These are phyloP conservation scores for Lepidurus arcticus DNA, from an alignment of 1,140 invertebrate species.

Conservation along the genomic window DNA sequence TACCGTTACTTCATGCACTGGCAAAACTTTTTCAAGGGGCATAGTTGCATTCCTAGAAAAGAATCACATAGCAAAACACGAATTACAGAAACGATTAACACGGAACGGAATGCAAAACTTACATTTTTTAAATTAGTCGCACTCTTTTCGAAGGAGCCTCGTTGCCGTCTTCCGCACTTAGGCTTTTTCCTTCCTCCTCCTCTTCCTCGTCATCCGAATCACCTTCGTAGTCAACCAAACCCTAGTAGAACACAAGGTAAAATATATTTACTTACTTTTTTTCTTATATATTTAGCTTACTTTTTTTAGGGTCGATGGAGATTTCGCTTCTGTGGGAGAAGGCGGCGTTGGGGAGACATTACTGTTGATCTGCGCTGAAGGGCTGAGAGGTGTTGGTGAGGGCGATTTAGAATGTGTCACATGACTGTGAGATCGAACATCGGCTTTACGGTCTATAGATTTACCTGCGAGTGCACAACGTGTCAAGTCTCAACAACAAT, in stretches of 20 bases:
- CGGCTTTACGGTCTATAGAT: constrained; percentile 24
- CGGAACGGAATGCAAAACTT: not conserved
- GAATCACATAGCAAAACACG: not conserved
- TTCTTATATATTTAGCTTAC: constrained; percentile 24
- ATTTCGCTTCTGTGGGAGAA: constrained; percentile 38
- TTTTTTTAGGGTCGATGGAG: constrained; percentile 37
- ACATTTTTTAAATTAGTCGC: constrained; percentile 23
- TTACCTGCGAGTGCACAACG: constrained; percentile 11
- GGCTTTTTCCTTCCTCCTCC: constrained; percentile 22
- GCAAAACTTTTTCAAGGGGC: constrained; percentile 4
- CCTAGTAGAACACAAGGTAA: constrained; percentile 39
- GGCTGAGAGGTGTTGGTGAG: constrained; percentile 32
- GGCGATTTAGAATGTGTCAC: constrained; percentile 25
- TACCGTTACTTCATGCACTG: constrained; percentile 13
- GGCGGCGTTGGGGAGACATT: constrained; percentile 25
- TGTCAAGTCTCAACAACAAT: not conserved
- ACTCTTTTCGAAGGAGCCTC: constrained; percentile 28
- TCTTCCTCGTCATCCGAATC: constrained; percentile 49
- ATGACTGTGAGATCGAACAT: constrained; percentile 25
- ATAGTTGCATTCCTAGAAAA: not conserved
- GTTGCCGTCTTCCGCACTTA: not conserved
- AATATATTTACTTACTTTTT: too few relatives aligned
- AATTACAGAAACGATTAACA: not conserved
- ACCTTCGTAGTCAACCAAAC: constrained; percentile 50
- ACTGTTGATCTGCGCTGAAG: not conserved